Base-by-base conservation (phyloP, 2,888 invertebrate species). In the Palloptera scutellata region DNA sequence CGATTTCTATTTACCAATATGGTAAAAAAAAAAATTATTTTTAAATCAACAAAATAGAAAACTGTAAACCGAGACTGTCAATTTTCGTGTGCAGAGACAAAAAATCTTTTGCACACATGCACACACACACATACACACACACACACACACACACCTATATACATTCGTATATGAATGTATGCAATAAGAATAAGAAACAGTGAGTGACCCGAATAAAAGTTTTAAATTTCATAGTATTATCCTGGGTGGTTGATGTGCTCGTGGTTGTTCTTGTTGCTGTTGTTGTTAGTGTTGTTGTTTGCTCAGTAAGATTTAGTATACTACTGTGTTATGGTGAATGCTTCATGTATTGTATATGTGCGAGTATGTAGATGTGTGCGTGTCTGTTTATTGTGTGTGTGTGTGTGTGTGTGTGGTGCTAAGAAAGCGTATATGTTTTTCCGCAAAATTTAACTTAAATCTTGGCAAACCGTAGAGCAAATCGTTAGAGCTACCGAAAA, bases 371-470 rank as follows among this genome's bases (percentile, higher is more conserved):
- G 12, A 17, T 53, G 13, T 52, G 17, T n/a, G 52, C 15, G 17
- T 52, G 12, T 11, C 10, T 43, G 12, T 43, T 12, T 12, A 43
- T 43, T n/a, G n/a, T n/a, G n/a, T n/a, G n/a, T n/a, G 11, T 55
- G 11, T 43, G 1, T 43, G 41, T 13, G 15, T 42, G 15, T 42
- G 58, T 42, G 42, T 13, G 42, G n/a, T 19, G 20, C 40, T 54
- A 41, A 19, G 53, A 13, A 42, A 52, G 19, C 61, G 59, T 63
- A 48, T 63, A 59, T 73, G 74, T 73, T 77, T 82, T 82, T 79
- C 80, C 81, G 78, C 77, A 80, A 81, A 81, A 82, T 82, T 83
- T 80, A 81, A 83, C 81, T 80, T 78, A 76, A 79, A 76, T 61
- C 59, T 13, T 55, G 48, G 53, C 58, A 42, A 66, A 66, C 61